phyloP scores from a whole-genome alignment of 2,797 vertebrate genomes.

The Scolopax rusticola region DNA sequence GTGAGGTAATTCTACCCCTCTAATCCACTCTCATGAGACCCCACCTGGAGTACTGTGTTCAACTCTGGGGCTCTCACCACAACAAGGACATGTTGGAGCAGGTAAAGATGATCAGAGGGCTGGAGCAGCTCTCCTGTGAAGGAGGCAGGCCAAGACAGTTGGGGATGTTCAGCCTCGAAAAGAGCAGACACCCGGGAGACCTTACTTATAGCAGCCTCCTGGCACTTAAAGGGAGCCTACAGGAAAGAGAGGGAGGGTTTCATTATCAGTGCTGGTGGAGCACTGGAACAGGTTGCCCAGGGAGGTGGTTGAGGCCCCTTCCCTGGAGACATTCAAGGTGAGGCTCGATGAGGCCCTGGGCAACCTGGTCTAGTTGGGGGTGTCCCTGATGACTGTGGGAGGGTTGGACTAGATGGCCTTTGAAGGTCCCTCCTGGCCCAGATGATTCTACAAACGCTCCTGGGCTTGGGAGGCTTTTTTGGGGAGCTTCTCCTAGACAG shows the following conservation, averaged over 20 bases:
- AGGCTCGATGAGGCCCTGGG: too few relatives aligned
- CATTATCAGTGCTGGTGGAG: too few relatives aligned
- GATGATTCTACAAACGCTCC: neutral
- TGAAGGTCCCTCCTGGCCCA: too few relatives aligned
- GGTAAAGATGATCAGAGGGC: neutral
- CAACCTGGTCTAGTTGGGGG: too few relatives aligned
- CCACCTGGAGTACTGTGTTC: neutral
- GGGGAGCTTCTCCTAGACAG: neutral
- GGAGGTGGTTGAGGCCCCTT: too few relatives aligned
- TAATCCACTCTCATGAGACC: neutral
- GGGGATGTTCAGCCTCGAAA: neutral
- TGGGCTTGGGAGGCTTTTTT: too few relatives aligned
- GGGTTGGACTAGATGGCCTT: too few relatives aligned
- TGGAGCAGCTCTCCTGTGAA: neutral
- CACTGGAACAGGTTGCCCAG: too few relatives aligned
- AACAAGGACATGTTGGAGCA: neutral
- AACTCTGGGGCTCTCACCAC: neutral
- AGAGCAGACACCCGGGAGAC: neutral
- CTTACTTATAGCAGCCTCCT: neutral
- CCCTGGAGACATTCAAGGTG: too few relatives aligned
- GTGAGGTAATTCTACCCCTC: neutral
- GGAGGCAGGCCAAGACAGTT: neutral
- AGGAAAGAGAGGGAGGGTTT: neutral
- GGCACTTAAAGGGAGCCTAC: neutral
- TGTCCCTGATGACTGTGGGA: too few relatives aligned